These are phyloP conservation scores for Lordiphosa fenestrarum DNA, from an alignment of 2,888 invertebrate species.

Conservation along the genomic window DNA sequence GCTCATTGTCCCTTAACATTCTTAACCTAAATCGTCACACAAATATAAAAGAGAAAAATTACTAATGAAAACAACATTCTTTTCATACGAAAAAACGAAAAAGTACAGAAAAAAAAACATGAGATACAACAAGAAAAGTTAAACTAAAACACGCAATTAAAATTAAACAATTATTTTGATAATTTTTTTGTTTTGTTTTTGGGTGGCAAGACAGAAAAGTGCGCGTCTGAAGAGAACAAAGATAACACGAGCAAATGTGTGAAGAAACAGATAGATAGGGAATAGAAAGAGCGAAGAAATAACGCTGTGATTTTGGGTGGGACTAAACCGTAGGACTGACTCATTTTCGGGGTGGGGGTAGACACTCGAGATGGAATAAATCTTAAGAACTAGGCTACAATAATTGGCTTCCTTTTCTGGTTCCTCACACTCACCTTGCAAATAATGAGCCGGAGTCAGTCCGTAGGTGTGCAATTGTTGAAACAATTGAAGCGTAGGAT, in stretches of 20 bases:
- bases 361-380: constrained; percentile 6
- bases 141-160: constrained; percentile 53
- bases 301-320: constrained; percentile 38
- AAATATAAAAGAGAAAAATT: constrained; percentile 2
- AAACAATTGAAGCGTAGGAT: constrained; percentile 82
- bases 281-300: constrained; percentile 5
- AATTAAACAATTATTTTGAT: constrained; percentile 18
- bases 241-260: constrained; percentile 21
- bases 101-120: constrained; percentile 23
- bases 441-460: constrained; percentile 82
- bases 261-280: constrained; percentile 24
- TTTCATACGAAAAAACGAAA: constrained; percentile 21
- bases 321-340: constrained; percentile 21
- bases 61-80: constrained; percentile 17
- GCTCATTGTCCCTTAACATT: too few relatives aligned
- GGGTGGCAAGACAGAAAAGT: constrained; percentile 18
- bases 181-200: constrained; percentile 14
- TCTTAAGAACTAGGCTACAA: constrained; percentile 18
- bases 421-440: constrained; percentile 82
- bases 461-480: constrained; percentile 86
- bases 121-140: constrained; percentile 37
- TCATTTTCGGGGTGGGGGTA: constrained; percentile 1
- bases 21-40: too few relatives aligned
- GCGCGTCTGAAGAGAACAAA: constrained; percentile 24
- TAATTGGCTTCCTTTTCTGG: background rate